A percentile compares a stretch with the other conserved stretches of the same genome.
These are phyloP conservation scores for Cuniculus paca DNA, from an alignment of 2,797 vertebrate genomes.

Conservation along the genomic window DNA sequence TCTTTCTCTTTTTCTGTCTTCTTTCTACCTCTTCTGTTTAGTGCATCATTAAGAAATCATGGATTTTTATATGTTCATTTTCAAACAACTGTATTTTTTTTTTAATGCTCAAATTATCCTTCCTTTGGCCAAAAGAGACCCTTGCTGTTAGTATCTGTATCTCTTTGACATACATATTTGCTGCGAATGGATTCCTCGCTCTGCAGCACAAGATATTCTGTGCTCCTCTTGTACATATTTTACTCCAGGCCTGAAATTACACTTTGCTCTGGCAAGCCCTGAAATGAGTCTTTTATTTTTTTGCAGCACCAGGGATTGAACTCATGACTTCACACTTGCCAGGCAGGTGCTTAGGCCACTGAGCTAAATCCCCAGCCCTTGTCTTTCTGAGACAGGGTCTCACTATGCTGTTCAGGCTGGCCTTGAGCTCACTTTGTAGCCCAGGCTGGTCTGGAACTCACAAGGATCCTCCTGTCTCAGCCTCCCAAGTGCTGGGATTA, in stretches of 20 bases:
- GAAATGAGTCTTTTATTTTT: neutral
- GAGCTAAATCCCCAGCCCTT: too few relatives aligned
- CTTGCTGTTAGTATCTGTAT: neutral
- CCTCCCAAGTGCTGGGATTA: too few relatives aligned
- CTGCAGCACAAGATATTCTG: neutral
- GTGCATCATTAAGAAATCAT: neutral
- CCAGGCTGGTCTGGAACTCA: too few relatives aligned
- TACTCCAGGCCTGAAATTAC: neutral
- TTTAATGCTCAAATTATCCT: conserved; percentile 8
- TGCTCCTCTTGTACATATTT: neutral
- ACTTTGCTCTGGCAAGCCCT: neutral
- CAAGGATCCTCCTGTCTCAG: too few relatives aligned
- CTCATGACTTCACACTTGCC: too few relatives aligned
- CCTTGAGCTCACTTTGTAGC: too few relatives aligned
- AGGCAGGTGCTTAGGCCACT: too few relatives aligned
- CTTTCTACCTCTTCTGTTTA: neutral
- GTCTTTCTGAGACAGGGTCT: too few relatives aligned
- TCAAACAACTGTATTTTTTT: neutral
- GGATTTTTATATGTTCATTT: neutral
- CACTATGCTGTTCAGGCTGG: too few relatives aligned
- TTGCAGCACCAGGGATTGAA: too few relatives aligned
- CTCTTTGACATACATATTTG: neutral
- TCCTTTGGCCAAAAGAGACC: neutral
- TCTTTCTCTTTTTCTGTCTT: too few relatives aligned
- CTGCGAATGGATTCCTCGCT: neutral